Evolutionary conservation across 1,140 invertebrate genomes (phyloP).

Genomic region (Bradysia coprophila): DNA sequence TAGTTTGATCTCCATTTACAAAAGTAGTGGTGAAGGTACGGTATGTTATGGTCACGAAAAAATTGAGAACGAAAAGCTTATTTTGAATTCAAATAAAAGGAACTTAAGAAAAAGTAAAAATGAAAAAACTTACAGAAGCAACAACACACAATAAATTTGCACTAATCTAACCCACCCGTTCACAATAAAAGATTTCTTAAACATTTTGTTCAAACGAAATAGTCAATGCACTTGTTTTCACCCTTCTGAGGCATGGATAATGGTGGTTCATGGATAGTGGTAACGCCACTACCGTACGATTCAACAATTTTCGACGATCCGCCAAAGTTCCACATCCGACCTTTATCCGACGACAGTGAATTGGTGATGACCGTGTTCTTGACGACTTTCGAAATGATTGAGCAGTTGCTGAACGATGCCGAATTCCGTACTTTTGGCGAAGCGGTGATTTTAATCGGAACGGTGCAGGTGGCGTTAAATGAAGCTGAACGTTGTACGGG

Average conservation of each 20-base stretch:
- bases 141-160: too few species aligned
- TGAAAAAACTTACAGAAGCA: too few species aligned
- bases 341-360: neutral
- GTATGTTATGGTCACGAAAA: too few species aligned
- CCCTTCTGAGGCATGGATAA: neutral
- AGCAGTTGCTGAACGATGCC: neutral
- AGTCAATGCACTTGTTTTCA: neutral
- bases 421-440: neutral
- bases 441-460: neutral
- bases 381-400: neutral
- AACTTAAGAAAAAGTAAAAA: too few species aligned
- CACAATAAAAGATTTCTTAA: too few species aligned
- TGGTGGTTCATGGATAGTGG: neutral
- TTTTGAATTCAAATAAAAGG: too few species aligned
- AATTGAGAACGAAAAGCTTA: too few species aligned
- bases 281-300: neutral
- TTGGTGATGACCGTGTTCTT: neutral
- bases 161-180: too few species aligned
- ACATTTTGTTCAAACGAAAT: neutral
- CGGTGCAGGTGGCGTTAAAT: neutral
- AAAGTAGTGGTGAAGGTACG: too few species aligned
- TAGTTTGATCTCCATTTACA: too few species aligned
- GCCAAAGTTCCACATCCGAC: neutral
- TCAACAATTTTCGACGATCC: neutral
- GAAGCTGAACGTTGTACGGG: neutral